Evolutionary conservation across 2,797 vertebrate genomes (phyloP), one percentile per base, ranked within the genome.

Genomic region (Sardinella longiceps): DNA sequence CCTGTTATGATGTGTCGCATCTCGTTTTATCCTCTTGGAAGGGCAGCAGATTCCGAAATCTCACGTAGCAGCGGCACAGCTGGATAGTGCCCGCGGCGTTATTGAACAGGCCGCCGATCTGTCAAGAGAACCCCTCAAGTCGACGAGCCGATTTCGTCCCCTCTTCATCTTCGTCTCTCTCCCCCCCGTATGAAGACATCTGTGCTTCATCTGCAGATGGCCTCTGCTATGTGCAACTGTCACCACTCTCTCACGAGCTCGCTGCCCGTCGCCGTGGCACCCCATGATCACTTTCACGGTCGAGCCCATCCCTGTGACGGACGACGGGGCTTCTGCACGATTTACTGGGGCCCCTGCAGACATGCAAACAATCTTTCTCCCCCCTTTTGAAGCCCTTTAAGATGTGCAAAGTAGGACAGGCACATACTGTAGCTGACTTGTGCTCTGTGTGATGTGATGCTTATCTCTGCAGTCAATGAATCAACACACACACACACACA

Each of bases 211-310:
- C 85, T 84, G 83, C 66, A 82, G 81, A 70, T 85, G 83, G 56
- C 46, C 80, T 51, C 50, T 84, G 58, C 83, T 88, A 83, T 33
- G n/a, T 70, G 50, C 51, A 83, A 82, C 77, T 87, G 84, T 89
- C 87, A 86, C 60, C 85, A 88, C 86, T 30, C 15, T 60, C 0
- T 46, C 60, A 60, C 30, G 77, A 80, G 83, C 85, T 82, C 88
- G 86, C 51, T 14, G 85, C 82, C 84, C 84, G 15, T 82, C 18
- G 84, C 80, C 84, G 60, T 50, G 85, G 51, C 87, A 77, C 88
- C 56, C 63, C 7, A n/a, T 83, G 82, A 74, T 74, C 66, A 7
- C 30, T 37, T 37, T 37, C 53, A n/a, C 20, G 53, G 18, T 50
- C 12, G 43, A 50, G 53, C 23, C 23, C 20, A 56, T 20, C 20